These are phyloP conservation scores for Brachionus calyciflorus DNA, from an alignment of 1,140 invertebrate genomes.

Conservation along the genomic window DNA sequence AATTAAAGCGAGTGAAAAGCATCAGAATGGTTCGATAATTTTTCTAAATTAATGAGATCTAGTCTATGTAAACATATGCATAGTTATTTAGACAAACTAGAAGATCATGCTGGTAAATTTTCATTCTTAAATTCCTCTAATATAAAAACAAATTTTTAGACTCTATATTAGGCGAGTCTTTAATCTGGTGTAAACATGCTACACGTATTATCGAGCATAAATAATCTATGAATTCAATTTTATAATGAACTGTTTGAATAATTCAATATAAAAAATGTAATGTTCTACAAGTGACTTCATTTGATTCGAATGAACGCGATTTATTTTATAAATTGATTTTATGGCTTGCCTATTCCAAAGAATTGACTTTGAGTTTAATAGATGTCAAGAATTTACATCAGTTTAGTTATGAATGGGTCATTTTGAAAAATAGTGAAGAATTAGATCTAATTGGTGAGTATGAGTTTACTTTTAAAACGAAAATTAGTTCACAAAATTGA, in stretches of 20 bases:
- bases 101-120: slow-evolving; percentile 8
- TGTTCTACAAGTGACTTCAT: background rate
- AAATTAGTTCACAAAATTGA: no score
- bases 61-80: slow-evolving; percentile 48
- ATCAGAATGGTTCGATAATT: slow-evolving; percentile 54
- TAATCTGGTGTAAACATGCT: slow-evolving; percentile 22
- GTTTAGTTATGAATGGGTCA: slow-evolving; percentile 34
- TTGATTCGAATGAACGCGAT: background rate
- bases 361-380: background rate
- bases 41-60: slow-evolving; percentile 56
- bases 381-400: background rate
- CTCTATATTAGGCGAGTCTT: background rate
- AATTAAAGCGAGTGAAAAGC: slow-evolving; percentile 55
- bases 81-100: slow-evolving; percentile 17
- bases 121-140: no score
- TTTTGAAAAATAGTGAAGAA: slow-evolving; percentile 4
- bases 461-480: no score
- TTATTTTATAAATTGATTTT: background rate
- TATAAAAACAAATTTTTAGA: no score
- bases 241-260: slow-evolving; percentile 21
- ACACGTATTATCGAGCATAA: slow-evolving; percentile 6
- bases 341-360: slow-evolving; percentile 17
- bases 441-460: background rate
- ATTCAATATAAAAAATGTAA: slow-evolving; percentile 12
- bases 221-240: slow-evolving; percentile 5